phyloP scores from a whole-genome alignment of 2,888 invertebrate species.

The Lasius platythorax region DNA sequence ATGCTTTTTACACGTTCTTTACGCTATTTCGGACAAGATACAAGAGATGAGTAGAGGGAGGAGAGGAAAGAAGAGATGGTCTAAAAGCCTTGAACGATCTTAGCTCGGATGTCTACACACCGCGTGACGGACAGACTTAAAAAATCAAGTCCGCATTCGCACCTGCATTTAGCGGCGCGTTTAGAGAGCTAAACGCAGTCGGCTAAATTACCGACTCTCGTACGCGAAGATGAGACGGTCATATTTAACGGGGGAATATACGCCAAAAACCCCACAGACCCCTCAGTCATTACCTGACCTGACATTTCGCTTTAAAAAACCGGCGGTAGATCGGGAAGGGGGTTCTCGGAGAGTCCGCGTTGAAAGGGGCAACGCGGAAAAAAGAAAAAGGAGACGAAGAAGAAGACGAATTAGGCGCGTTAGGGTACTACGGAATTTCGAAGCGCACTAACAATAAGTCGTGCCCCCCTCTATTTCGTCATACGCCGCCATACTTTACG shows the following conservation, averaged over 20 bases:
- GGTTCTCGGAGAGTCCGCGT: background rate
- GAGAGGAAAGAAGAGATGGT: no score
- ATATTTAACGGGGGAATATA: slow-evolving; percentile 3
- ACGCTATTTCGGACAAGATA: background rate
- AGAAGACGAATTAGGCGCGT: slow-evolving; percentile 41
- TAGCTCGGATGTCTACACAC: background rate
- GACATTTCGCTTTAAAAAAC: slow-evolving; percentile 28
- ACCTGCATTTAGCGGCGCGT: background rate
- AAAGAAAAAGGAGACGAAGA: background rate
- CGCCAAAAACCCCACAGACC: background rate
- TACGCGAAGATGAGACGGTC: background rate
- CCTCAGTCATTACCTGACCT: slow-evolving; percentile 37
- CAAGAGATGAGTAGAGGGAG: background rate
- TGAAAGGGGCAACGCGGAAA: background rate
- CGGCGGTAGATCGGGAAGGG: background rate
- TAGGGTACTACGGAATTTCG: slow-evolving; percentile 24
- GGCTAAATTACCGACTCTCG: slow-evolving; percentile 6
- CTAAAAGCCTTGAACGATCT: background rate
- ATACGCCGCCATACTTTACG: slow-evolving; percentile 41
- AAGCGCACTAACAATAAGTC: slow-evolving; percentile 18
- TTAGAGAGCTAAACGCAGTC: background rate
- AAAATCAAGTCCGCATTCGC: background rate
- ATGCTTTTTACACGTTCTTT: background rate
- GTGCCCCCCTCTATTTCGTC: slow-evolving; percentile 13
- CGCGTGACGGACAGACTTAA: background rate